These are phyloP conservation scores for Drosophila incognita DNA, from an alignment of 2,888 invertebrate species.

Conservation along the genomic window DNA sequence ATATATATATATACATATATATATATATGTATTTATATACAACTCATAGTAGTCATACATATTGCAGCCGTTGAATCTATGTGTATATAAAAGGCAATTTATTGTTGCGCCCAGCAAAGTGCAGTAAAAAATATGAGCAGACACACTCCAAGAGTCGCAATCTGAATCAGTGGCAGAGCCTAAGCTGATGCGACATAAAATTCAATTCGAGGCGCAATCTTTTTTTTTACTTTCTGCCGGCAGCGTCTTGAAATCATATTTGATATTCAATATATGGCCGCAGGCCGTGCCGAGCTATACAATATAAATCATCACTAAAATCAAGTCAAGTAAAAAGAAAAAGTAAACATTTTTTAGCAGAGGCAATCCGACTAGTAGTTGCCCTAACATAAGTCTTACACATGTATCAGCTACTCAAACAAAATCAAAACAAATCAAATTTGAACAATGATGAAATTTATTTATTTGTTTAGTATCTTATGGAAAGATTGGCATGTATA, in stretches of 20 bases:
- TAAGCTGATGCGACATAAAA: constrained; percentile 66
- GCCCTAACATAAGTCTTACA: neutral
- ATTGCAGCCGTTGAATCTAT: constrained; percentile 70
- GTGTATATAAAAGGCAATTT: constrained; percentile 60
- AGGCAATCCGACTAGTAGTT: neutral
- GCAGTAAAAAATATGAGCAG: constrained; percentile 46
- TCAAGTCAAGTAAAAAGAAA: constrained; percentile 22
- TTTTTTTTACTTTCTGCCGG: constrained; percentile 6
- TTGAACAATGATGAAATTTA: neutral
- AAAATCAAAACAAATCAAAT: neutral
- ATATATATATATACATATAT: constrained; percentile 14
- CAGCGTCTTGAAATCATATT: constrained; percentile 67
- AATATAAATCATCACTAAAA: constrained; percentile 70
- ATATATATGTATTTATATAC: constrained; percentile 1
- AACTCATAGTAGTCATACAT: constrained; percentile 48
- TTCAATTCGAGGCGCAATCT: constrained; percentile 68
- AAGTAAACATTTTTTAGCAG: neutral
- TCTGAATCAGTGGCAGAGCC: constrained; percentile 15
- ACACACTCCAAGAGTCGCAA: constrained; percentile 6
- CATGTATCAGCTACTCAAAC: neutral
- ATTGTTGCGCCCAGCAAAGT: constrained; percentile 61
- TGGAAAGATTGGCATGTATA: neutral
- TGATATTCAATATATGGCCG: constrained; percentile 57
- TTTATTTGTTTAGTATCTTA: neutral
- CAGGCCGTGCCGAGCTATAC: constrained; percentile 34